These are phyloP conservation scores for Gila orcuttii DNA, from an alignment of 2,113 vertebrate genomes.

Conservation along the genomic window DNA sequence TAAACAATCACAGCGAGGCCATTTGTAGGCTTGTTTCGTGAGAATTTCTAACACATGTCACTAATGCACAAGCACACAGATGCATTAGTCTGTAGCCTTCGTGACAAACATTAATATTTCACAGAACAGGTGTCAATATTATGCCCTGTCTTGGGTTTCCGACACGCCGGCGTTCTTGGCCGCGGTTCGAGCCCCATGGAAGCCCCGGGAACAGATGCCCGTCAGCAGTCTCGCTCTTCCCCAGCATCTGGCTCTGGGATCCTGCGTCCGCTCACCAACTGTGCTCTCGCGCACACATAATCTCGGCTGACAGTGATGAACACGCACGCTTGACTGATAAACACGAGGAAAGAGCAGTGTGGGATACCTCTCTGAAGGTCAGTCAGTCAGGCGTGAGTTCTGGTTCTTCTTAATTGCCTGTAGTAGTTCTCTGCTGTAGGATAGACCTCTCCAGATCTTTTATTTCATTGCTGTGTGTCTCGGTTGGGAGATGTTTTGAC, in stretches of 20 bases:
- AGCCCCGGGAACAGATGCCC: conserved; percentile 61
- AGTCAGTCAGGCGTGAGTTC: conserved; percentile 39
- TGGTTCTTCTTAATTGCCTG: conserved; percentile 27
- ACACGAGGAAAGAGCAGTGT: conserved; percentile 36
- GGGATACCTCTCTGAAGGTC: conserved; percentile 46
- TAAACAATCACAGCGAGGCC: not conserved
- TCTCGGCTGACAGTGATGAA: conserved; percentile 51
- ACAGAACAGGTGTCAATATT: conserved; percentile 59
- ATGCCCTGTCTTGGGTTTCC: conserved; percentile 47
- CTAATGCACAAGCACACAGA: conserved; percentile 13
- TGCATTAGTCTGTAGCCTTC: conserved; percentile 45
- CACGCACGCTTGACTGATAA: conserved; percentile 47
- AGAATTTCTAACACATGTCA: not conserved
- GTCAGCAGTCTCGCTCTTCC: conserved; percentile 53
- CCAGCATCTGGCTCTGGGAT: conserved; percentile 58
- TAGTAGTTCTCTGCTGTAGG: not conserved
- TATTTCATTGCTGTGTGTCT: conserved; percentile 2
- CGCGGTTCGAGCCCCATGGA: conserved; percentile 32
- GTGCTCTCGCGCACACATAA: conserved; percentile 45
- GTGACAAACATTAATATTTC: conserved; percentile 54
- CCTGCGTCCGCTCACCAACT: conserved; percentile 54
- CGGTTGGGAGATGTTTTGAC: conserved; percentile 10
- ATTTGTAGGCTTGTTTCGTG: not conserved
- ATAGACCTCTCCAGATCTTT: conserved; percentile 5
- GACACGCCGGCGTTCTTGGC: conserved; percentile 46